Base-by-base conservation (phyloP, 2,888 invertebrate species). In the Drosophila paramelanica region DNA sequence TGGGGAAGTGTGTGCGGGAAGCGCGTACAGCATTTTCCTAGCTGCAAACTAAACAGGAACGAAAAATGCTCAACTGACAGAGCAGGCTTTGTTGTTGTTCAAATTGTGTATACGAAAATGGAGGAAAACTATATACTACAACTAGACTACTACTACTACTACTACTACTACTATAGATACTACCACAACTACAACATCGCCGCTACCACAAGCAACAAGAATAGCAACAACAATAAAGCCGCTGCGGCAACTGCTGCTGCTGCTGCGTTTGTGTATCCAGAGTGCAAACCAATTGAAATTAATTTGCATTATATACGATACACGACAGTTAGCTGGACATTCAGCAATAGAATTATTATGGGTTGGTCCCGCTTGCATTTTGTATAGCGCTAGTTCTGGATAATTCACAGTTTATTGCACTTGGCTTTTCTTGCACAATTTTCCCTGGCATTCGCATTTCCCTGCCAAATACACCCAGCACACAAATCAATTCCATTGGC, bases 201-300 rank as follows among this genome's bases (percentile, higher is more conserved):
- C 57, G 55, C 73, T 49, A 78, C 66, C 38, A 79, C 50, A 55
- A 62, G 58, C 79, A 68, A 68, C 60, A 73, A 52, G 23, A 70
- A 57, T 20, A 47, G 46, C 55, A 73, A 36, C 45, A 71, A 66
- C 61, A 57, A 41, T 20, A 50, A 57, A 65, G 66, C 77, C 76
- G 76, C 46, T 57, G 20, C 75, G 23, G 69, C 47, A 56, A 45
- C 55, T 50, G 52, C 36, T 52, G 33, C 38, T 41, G 46, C 67
- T 46, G 56, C 67, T 45, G 57, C 56, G 62, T 75, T 77, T 73
- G 66, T 71, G 72, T 72, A 78, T 77, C 78, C 88, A 89, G 82
- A 86, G 86, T 86, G 86, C 86, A 86, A 89, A 89, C 89, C 78
- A 86, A 86, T 86, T 86, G 86, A 86, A 89, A 73, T 81, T 88